These are phyloP conservation scores for Cephus sareptanus DNA, from an alignment of 2,888 invertebrate genomes.

Conservation along the genomic window DNA sequence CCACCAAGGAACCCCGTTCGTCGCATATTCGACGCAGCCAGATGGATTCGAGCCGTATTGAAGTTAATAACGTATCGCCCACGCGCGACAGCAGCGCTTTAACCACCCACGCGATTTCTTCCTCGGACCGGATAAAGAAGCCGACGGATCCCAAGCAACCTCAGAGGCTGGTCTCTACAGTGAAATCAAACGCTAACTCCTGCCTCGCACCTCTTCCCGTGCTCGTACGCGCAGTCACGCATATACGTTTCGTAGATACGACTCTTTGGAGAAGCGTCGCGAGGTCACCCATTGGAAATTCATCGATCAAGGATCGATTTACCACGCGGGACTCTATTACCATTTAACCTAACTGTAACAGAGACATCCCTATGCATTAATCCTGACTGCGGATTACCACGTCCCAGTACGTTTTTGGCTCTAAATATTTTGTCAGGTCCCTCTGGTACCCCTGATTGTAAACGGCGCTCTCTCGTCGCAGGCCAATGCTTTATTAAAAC, in stretches of 20 bases:
- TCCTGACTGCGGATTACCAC: neutral
- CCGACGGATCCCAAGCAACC: neutral
- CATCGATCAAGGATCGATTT: neutral
- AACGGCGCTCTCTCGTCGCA: neutral
- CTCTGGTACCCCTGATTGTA: neutral
- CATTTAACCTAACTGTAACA: neutral
- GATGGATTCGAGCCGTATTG: slow-evolving; percentile 29
- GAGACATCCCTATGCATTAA: neutral
- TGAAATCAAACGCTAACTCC: neutral
- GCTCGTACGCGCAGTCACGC: neutral
- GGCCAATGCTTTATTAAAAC: neutral
- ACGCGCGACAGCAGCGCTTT: slow-evolving; percentile 18
- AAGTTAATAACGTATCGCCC: slow-evolving; percentile 30
- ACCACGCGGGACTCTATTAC: neutral
- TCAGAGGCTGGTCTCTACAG: neutral
- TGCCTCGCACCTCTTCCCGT: neutral
- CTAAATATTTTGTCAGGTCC: neutral
- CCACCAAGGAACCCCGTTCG: slow-evolving; percentile 31
- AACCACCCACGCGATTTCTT: slow-evolving; percentile 24
- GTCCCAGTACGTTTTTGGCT: neutral
- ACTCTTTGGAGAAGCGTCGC: neutral
- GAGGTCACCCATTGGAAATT: neutral
- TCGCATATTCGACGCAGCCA: neutral
- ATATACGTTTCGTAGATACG: neutral
- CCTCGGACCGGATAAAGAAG: slow-evolving; percentile 1